Conservation (phyloP, 2,113 vertebrate species). For the Fukomys damarensis region DNA sequence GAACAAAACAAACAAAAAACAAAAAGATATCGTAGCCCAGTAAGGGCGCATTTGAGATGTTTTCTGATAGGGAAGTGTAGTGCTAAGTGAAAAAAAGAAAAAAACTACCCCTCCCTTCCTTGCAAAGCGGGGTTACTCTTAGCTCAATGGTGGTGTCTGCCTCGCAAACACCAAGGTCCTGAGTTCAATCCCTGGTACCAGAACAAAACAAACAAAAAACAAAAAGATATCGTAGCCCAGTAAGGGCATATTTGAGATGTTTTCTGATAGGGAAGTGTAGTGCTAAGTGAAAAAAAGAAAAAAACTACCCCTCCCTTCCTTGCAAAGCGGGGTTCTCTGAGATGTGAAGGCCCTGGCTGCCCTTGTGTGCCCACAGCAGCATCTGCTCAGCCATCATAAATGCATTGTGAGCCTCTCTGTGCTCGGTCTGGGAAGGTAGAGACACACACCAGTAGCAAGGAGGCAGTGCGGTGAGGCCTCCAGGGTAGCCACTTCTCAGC, state of each 20-base stretch:
- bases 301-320: not conserved
- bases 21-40: no score
- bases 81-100: no score
- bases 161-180: no score
- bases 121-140: no score
- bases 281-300: not conserved
- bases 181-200: no score
- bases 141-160: no score
- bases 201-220: no score
- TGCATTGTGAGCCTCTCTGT: not conserved
- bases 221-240: not conserved
- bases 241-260: not conserved
- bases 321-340: not conserved
- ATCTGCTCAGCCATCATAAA: not conserved
- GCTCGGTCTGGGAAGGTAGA: not conserved
- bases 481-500: accelerated
- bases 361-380: accelerated
- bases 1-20: no score
- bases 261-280: not conserved
- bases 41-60: no score
- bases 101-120: no score
- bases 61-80: no score
- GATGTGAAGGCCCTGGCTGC: not conserved
- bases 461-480: not conserved
- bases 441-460: not conserved